Percentiles rank a stretch among this genome's conserved stretches.
phyloP scores from a whole-genome alignment of 2,113 vertebrate genomes.

The Phodopus roborovskii region DNA sequence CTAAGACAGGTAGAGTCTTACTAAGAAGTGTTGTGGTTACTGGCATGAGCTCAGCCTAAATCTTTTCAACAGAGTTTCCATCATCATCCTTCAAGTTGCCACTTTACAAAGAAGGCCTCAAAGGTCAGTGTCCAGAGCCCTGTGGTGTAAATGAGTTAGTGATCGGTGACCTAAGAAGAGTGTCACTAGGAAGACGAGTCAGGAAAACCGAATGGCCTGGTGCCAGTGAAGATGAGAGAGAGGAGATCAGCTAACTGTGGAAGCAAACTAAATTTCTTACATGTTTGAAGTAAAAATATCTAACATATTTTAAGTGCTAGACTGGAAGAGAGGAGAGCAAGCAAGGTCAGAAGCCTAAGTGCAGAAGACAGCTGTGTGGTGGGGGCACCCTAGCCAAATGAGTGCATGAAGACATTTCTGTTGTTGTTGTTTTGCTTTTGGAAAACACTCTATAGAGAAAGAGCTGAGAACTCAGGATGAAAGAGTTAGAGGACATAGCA shows the following conservation, averaged over 20 bases:
- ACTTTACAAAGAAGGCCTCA: conserved; percentile 29
- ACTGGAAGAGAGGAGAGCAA: not conserved
- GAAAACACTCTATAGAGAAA: not conserved
- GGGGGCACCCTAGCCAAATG: not conserved
- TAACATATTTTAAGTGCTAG: not conserved
- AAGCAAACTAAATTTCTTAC: conserved; percentile 34
- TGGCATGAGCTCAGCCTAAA: not conserved
- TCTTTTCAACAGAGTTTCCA: conserved; percentile 1
- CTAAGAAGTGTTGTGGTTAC: not conserved
- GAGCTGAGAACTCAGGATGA: not conserved
- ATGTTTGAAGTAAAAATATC: not conserved
- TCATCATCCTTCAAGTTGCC: conserved; percentile 2
- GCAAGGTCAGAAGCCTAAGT: not conserved
- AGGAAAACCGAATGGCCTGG: not conserved
- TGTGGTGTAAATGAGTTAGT: not conserved
- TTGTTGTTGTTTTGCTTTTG: not conserved
- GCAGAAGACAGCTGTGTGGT: not conserved
- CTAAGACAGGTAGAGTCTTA: not conserved
- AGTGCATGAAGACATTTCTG: no score
- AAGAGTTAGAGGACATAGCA: not conserved
- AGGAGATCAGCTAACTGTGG: not conserved
- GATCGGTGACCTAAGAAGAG: not conserved
- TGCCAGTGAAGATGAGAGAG: not conserved
- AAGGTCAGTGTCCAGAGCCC: not conserved
- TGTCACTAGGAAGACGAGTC: not conserved